A percentile compares a stretch with the other conserved stretches of the same genome.
Conservation (phyloP, 2,113 vertebrate genomes). For the Solea senegalensis region DNA sequence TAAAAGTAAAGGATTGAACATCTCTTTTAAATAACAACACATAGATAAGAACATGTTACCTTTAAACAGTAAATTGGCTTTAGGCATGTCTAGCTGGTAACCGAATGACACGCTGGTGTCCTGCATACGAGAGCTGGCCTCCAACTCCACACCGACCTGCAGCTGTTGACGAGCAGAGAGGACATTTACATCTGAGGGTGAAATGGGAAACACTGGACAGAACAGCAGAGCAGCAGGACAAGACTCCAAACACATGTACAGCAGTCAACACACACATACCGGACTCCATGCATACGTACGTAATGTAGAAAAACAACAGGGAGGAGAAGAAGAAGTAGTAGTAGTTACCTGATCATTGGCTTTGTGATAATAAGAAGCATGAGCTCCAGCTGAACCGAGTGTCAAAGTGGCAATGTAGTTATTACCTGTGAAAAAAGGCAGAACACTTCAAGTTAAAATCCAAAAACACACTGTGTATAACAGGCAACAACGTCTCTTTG, state of each 20-base stretch:
- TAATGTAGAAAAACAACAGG: background rate
- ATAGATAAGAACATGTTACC: conserved; percentile 63
- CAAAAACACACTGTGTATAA: too few relatives aligned
- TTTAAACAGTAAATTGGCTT: conserved; percentile 90
- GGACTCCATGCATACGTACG: too few relatives aligned
- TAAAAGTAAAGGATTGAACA: too few relatives aligned
- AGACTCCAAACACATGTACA: too few relatives aligned
- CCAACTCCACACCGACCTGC: conserved; percentile 90
- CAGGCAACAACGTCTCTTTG: too few relatives aligned
- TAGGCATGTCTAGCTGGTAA: conserved; percentile 90
- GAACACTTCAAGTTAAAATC: too few relatives aligned
- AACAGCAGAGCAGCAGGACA: too few relatives aligned
- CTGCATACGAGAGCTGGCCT: conserved; percentile 87
- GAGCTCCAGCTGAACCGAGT: conserved; percentile 84
- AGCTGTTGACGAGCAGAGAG: conserved; percentile 72
- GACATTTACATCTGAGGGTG: background rate
- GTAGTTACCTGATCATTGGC: conserved; percentile 86
- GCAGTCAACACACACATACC: too few relatives aligned
- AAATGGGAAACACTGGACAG: background rate
- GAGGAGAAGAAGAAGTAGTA: too few relatives aligned
- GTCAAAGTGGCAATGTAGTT: conserved; percentile 88
- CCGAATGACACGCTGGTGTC: conserved; percentile 89
- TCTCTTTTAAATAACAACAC: too few relatives aligned
- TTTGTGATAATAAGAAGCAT: conserved; percentile 90
- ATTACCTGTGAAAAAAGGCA: conserved; percentile 71